Evolutionary conservation across 2,113 vertebrate genomes (phyloP), one percentile per base, ranked within the genome.

Genomic region (Lycocorax pyrrhopterus): DNA sequence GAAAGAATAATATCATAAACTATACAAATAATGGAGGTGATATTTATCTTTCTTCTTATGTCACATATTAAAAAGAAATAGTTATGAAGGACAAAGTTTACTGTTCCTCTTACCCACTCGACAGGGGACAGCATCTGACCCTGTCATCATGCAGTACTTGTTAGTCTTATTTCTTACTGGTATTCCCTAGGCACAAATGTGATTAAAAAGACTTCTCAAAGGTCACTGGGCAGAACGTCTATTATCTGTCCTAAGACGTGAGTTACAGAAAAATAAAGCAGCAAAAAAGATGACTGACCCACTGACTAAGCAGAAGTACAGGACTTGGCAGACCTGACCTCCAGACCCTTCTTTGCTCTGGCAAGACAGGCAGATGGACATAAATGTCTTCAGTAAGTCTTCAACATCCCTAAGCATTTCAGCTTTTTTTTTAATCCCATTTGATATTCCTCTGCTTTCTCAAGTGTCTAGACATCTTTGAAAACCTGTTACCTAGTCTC

Each of bases 51-150:
- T 93, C 68, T 86, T 91, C 92, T 89, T 92, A 75, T 74, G 76
- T 86, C 90, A 92, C 32, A 78, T 81, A 95, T 94, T 92, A 92
- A 95, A 95, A 96, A 97, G 92, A 97, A 96, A 95, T 90, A 96
- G 82, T 96, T 92, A 55, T 37, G 35, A 86, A 90, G 80, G 68
- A 91, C 91, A 71, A 89, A 92, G 76, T 94, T 90, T 94, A 78
- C 73, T 62, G 60, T 88, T 95, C 73, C 49, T 92, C 62, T 92
- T 87, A 53, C 68, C 72, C 25, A n/a, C 47, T 67, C 25, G 0
- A 39, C 47, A 46, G n/a, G 25, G 79, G 35, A 63, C 55, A 39
- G 80, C 66, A 52, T 91, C 59, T 88, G 68, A 84, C 55, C 81
- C 55, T 69, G 60, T 62, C 47, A 80, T 39, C 66, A 22, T 63